phyloP scores from a whole-genome alignment of 1,140 invertebrate species.

The Caerostris extrusa region DNA sequence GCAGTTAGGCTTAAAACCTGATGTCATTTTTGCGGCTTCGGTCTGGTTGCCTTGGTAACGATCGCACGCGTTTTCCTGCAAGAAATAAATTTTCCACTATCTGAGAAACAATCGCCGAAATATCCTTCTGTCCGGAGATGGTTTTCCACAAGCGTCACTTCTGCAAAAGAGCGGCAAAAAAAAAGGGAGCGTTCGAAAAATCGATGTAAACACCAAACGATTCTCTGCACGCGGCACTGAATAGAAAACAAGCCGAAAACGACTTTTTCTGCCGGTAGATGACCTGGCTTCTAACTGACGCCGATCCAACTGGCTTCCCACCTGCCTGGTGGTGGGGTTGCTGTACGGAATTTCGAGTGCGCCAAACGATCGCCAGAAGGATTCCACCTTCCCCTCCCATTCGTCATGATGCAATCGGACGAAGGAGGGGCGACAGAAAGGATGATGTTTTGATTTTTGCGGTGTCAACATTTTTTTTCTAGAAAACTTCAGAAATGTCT shows the following conservation, averaged over 20 bases:
- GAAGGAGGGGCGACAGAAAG: neutral
- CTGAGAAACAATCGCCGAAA: neutral
- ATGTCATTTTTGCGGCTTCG: conserved; percentile 36
- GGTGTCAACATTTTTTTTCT: neutral
- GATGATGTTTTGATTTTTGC: neutral
- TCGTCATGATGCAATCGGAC: neutral
- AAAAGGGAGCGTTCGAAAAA: conserved; percentile 3
- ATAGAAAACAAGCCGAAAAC: neutral
- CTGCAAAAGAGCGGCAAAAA: neutral
- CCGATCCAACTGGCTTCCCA: conserved; percentile 58
- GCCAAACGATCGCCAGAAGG: conserved; percentile 53
- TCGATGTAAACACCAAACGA: conserved; percentile 48
- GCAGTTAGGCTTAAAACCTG: conserved; percentile 44
- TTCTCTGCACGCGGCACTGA: neutral
- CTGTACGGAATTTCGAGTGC: conserved; percentile 32
- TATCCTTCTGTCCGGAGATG: neutral
- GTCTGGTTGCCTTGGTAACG: conserved; percentile 60
- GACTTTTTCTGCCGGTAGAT: conserved; percentile 60
- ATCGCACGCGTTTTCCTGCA: conserved; percentile 8
- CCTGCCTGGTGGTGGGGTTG: conserved; percentile 57
- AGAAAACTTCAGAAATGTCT: too few species aligned
- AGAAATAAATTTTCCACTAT: neutral
- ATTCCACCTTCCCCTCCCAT: neutral
- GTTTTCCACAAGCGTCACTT: neutral
- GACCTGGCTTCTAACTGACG: conserved; percentile 55